These are phyloP conservation scores for Crypturellus undulatus DNA, from an alignment of 2,113 vertebrate species.

Conservation along the genomic window DNA sequence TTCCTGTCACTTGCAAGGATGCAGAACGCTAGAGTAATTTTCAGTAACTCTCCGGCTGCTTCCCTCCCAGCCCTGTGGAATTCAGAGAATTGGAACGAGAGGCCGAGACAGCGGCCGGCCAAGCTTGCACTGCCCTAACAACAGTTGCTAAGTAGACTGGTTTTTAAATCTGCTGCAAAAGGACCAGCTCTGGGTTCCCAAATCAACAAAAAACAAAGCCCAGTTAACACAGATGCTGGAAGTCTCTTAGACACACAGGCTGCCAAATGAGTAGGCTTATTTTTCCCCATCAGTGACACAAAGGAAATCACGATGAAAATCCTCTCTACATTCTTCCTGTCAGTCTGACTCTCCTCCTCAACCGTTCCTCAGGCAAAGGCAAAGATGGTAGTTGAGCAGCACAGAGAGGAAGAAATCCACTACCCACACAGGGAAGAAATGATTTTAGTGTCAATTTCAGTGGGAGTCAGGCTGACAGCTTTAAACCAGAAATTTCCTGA, in stretches of 20 bases:
- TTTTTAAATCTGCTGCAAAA: neutral
- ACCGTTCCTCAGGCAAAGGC: neutral
- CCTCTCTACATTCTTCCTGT: neutral
- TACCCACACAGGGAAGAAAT: neutral
- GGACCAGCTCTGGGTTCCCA: neutral
- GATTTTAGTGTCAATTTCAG: neutral
- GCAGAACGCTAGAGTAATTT: neutral
- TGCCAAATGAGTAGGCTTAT: conserved; percentile 67
- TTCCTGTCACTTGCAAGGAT: neutral
- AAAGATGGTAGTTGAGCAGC: neutral
- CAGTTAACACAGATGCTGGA: neutral
- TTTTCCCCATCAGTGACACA: conserved; percentile 20
- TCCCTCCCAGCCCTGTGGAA: neutral
- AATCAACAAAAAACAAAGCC: conserved; percentile 10
- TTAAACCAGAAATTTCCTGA: neutral
- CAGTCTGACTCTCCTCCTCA: conserved; percentile 42
- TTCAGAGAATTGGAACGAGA: neutral
- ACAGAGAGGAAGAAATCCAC: neutral
- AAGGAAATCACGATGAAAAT: conserved; percentile 11
- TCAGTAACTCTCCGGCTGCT: neutral
- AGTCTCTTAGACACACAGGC: neutral
- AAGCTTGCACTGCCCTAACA: neutral
- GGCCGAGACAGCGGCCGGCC: neutral
- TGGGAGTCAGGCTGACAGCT: conserved; percentile 34
- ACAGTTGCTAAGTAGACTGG: conserved; percentile 6